phyloP scores from a whole-genome alignment of 2,797 vertebrate genomes.

The Falco columbarius region DNA sequence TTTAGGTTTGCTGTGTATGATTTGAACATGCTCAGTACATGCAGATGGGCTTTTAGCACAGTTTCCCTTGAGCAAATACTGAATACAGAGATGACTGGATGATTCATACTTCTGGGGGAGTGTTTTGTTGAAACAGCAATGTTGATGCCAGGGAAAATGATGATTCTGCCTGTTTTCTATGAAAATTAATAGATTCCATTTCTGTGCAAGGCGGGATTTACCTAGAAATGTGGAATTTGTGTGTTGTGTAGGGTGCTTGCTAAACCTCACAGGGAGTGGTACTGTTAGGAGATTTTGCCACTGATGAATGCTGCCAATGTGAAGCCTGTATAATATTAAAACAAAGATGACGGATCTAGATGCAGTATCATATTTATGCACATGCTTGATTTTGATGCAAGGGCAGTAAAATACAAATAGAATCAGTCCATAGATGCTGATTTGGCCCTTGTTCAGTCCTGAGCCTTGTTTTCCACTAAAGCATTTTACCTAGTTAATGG shows the following conservation, averaged over 20 bases:
- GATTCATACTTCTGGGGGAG: conserved; percentile 30
- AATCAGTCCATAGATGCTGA: background rate
- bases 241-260: background rate
- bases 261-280: background rate
- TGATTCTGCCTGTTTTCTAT: background rate
- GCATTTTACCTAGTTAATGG: background rate
- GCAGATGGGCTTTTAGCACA: background rate
- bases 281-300: background rate
- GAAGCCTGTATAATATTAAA: background rate
- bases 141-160: background rate
- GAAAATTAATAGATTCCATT: background rate
- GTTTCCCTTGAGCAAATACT: background rate
- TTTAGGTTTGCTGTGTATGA: background rate
- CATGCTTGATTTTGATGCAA: background rate
- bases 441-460: background rate
- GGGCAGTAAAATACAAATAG: background rate
- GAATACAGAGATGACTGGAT: background rate
- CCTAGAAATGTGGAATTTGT: background rate
- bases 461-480: background rate
- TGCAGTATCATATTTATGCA: background rate
- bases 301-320: background rate
- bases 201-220: background rate
- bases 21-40: background rate
- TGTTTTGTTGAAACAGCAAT: conserved; percentile 5
- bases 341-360: background rate